These are phyloP conservation scores for Liopterus haemorrhoidalis DNA, from an alignment of 2,888 invertebrate species.

Conservation along the genomic window DNA sequence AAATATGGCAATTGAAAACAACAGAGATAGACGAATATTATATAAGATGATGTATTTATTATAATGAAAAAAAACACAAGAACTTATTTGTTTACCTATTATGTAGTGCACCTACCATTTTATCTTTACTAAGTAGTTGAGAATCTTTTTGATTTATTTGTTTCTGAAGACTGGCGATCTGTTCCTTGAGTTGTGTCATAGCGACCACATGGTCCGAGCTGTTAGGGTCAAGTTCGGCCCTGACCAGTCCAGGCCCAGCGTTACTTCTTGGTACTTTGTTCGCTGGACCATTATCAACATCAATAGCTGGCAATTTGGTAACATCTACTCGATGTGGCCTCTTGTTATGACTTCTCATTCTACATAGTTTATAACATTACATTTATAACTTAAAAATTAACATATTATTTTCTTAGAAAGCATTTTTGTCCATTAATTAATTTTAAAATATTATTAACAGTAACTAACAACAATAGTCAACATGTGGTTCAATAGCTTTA, in stretches of 20 bases:
- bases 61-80: slow-evolving; percentile 27
- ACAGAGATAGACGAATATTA: too few species aligned
- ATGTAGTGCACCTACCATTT: slow-evolving; percentile 67
- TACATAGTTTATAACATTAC: slow-evolving; percentile 44
- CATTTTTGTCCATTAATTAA: too few species aligned
- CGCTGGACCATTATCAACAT: slow-evolving; percentile 47
- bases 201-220: slow-evolving; percentile 91
- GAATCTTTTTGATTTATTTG: slow-evolving; percentile 79
- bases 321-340: slow-evolving; percentile 63
- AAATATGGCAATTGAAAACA: too few species aligned
- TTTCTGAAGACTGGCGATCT: slow-evolving; percentile 86
- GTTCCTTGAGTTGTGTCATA: slow-evolving; percentile 89
- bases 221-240: slow-evolving; percentile 67
- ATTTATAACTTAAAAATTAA: too few species aligned
- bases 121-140: slow-evolving; percentile 82
- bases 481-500: too few species aligned
- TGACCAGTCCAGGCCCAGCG: slow-evolving; percentile 41
- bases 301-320: slow-evolving; percentile 50
- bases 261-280: slow-evolving; percentile 48
- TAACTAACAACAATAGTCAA: too few species aligned
- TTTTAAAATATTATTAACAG: too few species aligned
- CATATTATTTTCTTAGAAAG: too few species aligned
- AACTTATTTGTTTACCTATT: too few species aligned
- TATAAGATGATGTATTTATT: too few species aligned
- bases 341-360: slow-evolving; percentile 64